These are phyloP conservation scores for Tetranychus piercei DNA, from an alignment of 2,888 invertebrate genomes.

Conservation along the genomic window DNA sequence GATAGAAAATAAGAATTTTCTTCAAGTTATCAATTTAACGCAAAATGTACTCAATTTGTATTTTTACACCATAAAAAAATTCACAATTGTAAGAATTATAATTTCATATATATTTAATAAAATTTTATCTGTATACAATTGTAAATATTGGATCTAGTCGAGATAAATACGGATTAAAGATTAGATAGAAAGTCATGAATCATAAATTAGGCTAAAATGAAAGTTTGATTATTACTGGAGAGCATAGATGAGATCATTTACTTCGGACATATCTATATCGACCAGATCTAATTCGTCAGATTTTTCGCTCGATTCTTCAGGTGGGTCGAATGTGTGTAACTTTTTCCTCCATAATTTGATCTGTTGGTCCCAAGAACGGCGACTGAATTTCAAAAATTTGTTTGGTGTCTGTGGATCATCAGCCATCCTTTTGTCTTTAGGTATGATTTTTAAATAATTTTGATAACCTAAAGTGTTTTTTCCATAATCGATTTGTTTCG, in stretches of 20 bases:
- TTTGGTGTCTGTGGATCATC: conserved; percentile 77
- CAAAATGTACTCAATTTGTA: too few relatives aligned
- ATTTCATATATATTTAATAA: too few relatives aligned
- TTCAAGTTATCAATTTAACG: too few relatives aligned
- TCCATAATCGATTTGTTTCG: conserved; percentile 86
- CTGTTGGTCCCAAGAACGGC: conserved; percentile 78
- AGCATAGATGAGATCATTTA: too few relatives aligned
- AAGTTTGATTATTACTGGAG: too few relatives aligned
- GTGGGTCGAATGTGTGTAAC: conserved; percentile 55
- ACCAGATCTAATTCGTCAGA: background rate
- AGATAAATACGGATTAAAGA: too few relatives aligned
- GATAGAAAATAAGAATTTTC: background rate
- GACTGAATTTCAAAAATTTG: conserved; percentile 64
- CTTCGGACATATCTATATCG: background rate
- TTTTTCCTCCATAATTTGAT: conserved; percentile 68
- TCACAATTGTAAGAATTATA: too few relatives aligned
- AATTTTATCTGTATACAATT: too few relatives aligned
- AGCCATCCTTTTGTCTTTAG: conserved; percentile 40
- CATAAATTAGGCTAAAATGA: too few relatives aligned
- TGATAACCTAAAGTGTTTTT: conserved; percentile 49
- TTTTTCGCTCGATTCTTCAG: conserved; percentile 33
- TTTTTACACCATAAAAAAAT: too few relatives aligned
- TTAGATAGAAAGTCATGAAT: too few relatives aligned
- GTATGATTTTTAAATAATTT: conserved; percentile 22
- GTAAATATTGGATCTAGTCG: too few relatives aligned